Evolutionary conservation across 2,888 invertebrate species (phyloP).

Genomic region (Apeira syringaria): DNA sequence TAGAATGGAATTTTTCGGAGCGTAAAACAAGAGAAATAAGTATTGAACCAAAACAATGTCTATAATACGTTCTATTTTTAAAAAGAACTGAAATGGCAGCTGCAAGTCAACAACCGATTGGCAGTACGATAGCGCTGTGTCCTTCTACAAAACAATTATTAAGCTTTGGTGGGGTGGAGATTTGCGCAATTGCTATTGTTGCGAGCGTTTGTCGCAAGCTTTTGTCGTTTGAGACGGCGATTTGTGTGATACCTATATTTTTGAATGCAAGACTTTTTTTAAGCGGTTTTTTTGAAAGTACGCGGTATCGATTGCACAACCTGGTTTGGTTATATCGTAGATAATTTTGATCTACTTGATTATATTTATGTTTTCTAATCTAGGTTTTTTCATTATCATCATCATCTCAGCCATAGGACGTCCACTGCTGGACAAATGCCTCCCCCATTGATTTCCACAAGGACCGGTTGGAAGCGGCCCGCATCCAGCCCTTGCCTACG

Average conservation of each 20-base stretch:
- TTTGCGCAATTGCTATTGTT: conserved; percentile 65
- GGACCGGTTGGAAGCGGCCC: too few species aligned
- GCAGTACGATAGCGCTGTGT: conserved; percentile 64
- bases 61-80: conserved; percentile 45
- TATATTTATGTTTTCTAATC: background rate
- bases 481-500: too few species aligned
- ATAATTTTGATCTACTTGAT: background rate
- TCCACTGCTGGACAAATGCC: too few species aligned
- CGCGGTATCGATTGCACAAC: conserved; percentile 23
- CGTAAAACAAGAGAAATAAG: too few species aligned
- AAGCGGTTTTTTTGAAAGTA: conserved; percentile 29
- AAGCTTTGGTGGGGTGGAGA: conserved; percentile 55
- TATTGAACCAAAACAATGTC: conserved; percentile 40
- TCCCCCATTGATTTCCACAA: too few species aligned
- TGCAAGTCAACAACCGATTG: conserved; percentile 64
- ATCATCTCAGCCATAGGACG: too few species aligned
- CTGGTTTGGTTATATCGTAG: background rate
- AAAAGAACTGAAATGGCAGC: conserved; percentile 67
- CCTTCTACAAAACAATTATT: conserved; percentile 79
- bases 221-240: conserved; percentile 28
- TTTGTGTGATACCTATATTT: conserved; percentile 49
- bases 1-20: too few species aligned
- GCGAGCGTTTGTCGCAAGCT: conserved; percentile 36
- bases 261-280: conserved; percentile 35
- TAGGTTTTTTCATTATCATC: too few species aligned